Percentiles rank a stretch among this genome's conserved stretches.
Evolutionary conservation across 1,140 invertebrate species (phyloP).

Genomic region (Camponotus floridanus): DNA sequence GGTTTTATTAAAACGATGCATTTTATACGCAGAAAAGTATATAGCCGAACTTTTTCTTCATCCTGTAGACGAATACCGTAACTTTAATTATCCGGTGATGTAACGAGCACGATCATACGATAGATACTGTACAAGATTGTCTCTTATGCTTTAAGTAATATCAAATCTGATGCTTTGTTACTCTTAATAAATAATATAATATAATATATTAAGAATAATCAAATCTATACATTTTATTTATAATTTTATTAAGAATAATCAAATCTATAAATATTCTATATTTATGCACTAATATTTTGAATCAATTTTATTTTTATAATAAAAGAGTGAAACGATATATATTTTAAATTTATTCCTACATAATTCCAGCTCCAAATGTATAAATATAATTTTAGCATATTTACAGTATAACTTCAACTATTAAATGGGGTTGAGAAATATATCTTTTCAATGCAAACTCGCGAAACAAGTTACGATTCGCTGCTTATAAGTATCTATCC

Average conservation of each 20-base stretch:
- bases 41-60: conserved; percentile 32
- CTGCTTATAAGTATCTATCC: not conserved
- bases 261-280: not conserved
- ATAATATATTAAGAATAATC: not conserved
- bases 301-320: not conserved
- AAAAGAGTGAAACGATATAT: not conserved
- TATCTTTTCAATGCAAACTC: not conserved
- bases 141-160: not conserved
- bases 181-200: not conserved
- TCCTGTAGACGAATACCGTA: conserved; percentile 69
- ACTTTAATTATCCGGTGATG: conserved; percentile 73
- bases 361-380: not conserved
- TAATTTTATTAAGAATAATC: too few relatives aligned
- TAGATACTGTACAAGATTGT: conserved; percentile 60
- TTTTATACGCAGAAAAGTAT: not conserved
- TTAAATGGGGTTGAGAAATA: conserved; percentile 9
- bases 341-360: conserved; percentile 7
- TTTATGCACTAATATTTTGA: not conserved
- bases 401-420: not conserved
- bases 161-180: not conserved
- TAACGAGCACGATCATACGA: conserved; percentile 67
- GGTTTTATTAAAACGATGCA: not conserved
- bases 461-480: conserved; percentile 20
- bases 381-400: not conserved
- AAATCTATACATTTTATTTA: too few relatives aligned